A percentile compares a stretch with the other conserved stretches of the same genome.
phyloP scores from a whole-genome alignment of 2,888 invertebrate genomes.

The Dasypolia templi region DNA sequence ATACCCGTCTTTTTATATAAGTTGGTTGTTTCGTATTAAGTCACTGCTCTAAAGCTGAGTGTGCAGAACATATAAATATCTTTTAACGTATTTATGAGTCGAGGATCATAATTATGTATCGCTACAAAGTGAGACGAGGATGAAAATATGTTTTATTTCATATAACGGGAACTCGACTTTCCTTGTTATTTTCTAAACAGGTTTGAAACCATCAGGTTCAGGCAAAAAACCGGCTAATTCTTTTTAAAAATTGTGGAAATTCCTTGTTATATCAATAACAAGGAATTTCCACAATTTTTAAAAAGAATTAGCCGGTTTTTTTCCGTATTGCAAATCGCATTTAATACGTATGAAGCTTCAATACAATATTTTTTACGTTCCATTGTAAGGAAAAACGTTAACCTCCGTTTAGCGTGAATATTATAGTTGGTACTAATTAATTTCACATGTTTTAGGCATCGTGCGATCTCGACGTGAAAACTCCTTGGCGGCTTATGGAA shows the following conservation, averaged over 20 bases:
- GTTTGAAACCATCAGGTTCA: neutral
- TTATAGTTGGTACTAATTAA: neutral
- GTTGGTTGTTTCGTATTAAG: slow-evolving; percentile 1
- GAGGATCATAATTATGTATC: too few relatives aligned
- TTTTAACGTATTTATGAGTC: neutral
- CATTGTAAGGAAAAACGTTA: neutral
- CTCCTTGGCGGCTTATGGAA: slow-evolving; percentile 84
- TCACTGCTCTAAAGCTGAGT: slow-evolving; percentile 1
- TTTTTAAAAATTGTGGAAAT: neutral
- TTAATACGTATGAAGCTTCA: neutral
- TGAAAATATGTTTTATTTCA: slow-evolving; percentile 8
- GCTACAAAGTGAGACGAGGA: neutral
- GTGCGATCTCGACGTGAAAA: slow-evolving; percentile 77
- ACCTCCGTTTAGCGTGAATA: neutral
- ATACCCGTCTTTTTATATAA: too few relatives aligned
- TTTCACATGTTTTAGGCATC: slow-evolving; percentile 71
- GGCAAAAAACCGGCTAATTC: too few relatives aligned
- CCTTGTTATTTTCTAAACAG: neutral
- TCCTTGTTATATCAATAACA: neutral
- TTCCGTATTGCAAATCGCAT: neutral
- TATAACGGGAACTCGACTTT: neutral
- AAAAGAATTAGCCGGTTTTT: too few relatives aligned
- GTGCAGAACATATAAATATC: neutral
- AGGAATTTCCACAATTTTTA: neutral
- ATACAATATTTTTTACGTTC: neutral